Conservation (phyloP, 2,797 vertebrate species). For the Pseudochirops corinnae region DNA sequence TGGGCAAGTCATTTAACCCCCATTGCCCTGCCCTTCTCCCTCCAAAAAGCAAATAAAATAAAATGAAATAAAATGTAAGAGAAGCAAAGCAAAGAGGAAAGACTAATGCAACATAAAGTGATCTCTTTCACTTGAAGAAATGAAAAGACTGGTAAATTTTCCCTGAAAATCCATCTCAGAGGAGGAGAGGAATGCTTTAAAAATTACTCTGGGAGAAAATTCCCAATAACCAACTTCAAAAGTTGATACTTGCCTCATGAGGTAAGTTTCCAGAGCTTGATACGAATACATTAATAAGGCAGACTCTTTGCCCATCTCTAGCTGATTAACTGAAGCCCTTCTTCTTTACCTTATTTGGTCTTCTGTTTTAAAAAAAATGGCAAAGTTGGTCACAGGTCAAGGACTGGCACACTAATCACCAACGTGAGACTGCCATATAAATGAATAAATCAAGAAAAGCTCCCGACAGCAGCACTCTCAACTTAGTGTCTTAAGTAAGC, state of each 20-base stretch:
- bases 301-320: neutral
- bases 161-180: conserved; percentile 12
- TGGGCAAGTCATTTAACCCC: too few species aligned
- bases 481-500: conserved; percentile 71
- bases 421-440: conserved; percentile 56
- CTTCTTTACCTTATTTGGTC: neutral
- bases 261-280: neutral
- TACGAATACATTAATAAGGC: neutral
- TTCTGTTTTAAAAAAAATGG: neutral
- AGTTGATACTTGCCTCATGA: neutral
- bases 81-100: neutral
- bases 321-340: conserved; percentile 13
- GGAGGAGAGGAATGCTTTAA: neutral
- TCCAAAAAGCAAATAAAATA: too few species aligned
- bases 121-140: neutral
- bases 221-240: neutral
- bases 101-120: neutral
- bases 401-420: conserved; percentile 24
- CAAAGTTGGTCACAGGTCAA: neutral
- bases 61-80: neutral
- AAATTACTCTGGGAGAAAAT: neutral
- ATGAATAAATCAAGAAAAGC: conserved; percentile 75
- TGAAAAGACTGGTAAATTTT: neutral
- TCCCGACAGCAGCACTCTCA: conserved; percentile 73
- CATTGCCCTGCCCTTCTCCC: too few species aligned